Conservation (phyloP, 2,113 vertebrate genomes). For the Melanotaenia duboulayi region DNA sequence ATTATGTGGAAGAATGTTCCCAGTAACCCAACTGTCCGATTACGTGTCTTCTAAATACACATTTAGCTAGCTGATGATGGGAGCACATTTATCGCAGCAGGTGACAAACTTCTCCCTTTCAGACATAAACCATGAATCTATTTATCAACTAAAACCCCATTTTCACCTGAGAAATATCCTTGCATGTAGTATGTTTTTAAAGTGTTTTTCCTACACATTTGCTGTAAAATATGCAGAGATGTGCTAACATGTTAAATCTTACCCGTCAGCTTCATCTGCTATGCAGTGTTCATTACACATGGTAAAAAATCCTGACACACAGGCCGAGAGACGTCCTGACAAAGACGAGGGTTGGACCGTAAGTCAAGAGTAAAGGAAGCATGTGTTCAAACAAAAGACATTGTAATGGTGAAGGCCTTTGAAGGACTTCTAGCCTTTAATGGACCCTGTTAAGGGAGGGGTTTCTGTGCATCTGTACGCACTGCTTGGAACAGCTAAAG, state of each 20-base stretch:
- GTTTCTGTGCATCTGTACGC: not conserved
- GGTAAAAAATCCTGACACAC: not conserved
- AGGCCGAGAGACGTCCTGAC: not conserved
- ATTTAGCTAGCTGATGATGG: no score
- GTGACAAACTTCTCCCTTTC: no score
- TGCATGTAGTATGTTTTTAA: no score
- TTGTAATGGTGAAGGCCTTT: conserved; percentile 64
- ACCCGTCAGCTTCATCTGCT: not conserved
- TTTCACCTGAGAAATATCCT: no score
- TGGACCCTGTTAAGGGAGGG: conserved; percentile 36
- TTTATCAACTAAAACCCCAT: no score
- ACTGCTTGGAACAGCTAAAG: conserved; percentile 6
- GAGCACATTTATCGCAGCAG: no score
- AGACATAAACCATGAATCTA: no score
- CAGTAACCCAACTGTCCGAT: no score
- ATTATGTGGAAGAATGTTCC: no score
- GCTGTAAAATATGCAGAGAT: not conserved
- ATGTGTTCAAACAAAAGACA: conserved; percentile 59
- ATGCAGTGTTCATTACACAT: not conserved
- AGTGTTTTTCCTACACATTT: not conserved
- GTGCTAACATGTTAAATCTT: not conserved
- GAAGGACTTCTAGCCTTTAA: conserved; percentile 59
- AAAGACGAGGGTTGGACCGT: conserved; percentile 34
- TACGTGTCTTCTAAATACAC: no score
- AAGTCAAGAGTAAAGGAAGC: conserved; percentile 60